Evolutionary conservation across 1,140 invertebrate genomes (phyloP), one percentile per base, ranked within the genome.

Genomic region (Homalodisca vitripennis): DNA sequence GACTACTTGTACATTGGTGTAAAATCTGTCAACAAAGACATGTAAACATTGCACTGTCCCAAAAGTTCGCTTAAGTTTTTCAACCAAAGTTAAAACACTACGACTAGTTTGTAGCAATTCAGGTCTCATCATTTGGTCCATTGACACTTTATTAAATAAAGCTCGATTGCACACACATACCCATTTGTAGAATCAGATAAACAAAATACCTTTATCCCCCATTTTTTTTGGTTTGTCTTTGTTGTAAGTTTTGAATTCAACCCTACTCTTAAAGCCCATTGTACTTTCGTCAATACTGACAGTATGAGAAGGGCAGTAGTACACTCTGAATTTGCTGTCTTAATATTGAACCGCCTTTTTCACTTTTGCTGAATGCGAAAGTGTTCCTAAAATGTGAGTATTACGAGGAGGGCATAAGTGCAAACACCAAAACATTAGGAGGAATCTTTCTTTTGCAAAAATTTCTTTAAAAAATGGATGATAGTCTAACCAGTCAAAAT

Each of bases 151-250:
- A 41, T 17, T 17, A 69, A 62, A 62, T 69, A 69, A 22, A 55
- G 67, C 26, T 69, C 53, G 27, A 69, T 13, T 2, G 68, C 55
- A 69, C 65, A 69, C 3, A 69, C 46, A 30, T 69, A 69, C 3
- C 60, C 55, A 69, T 20, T 67, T 24, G n/a, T 3, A 3, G 62
- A 27, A 12, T 69, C 57, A 2, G 31, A 6, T 20, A 69, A 17
- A n/a, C 34, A 57, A 69, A 34, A 69, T 17, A 69, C 27, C 47
- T 65, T 69, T 14, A 64, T 65, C n/a, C 67, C 67, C 67, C 67
- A 60, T 68, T 68, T 68, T 14, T 17, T 68, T 6, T n/a, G 51
- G 67, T 26, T 68, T 68, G 17, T 30, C 22, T 24, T 68, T 57
- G 31, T 68, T 68, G 30, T 68, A 68, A n/a, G 32, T 20, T 32